Conservation (phyloP, 2,888 invertebrate genomes). For the Oasisia sp. region DNA sequence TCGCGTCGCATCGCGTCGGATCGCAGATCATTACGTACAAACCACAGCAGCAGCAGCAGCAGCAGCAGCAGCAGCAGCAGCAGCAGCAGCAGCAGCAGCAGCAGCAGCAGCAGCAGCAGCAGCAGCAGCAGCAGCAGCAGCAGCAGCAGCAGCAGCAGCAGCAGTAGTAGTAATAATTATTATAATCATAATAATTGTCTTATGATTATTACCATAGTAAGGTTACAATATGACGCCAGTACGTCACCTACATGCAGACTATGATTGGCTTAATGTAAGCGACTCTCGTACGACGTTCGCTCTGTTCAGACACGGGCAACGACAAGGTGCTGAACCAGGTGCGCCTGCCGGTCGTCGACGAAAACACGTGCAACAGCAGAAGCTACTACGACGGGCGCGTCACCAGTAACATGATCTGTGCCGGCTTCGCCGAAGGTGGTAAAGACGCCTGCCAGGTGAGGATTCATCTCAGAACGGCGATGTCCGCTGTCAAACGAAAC, state of each 20-base stretch:
- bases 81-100: constrained; percentile 23
- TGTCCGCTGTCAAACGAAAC: no score
- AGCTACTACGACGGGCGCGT: neutral
- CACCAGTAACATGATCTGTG: neutral
- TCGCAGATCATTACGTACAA: neutral
- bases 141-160: no score
- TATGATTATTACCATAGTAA: neutral
- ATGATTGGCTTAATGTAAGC: neutral
- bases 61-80: constrained; percentile 24
- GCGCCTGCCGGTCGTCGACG: neutral
- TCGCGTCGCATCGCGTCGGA: neutral
- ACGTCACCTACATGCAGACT: neutral
- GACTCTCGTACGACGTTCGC: neutral
- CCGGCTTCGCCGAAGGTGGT: neutral
- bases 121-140: constrained; percentile 14
- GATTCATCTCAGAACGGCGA: no score
- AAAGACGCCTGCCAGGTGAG: neutral
- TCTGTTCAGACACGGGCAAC: neutral
- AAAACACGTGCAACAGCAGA: neutral
- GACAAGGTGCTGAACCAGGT: neutral
- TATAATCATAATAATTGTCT: neutral
- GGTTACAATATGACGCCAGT: neutral
- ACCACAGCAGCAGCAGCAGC: constrained; percentile 20
- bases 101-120: constrained; percentile 23
- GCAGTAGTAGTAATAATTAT: neutral